Evolutionary conservation across 2,888 invertebrate species (phyloP), one percentile per base, ranked within the genome.

Genomic region (Habrosyne pyritoides): DNA sequence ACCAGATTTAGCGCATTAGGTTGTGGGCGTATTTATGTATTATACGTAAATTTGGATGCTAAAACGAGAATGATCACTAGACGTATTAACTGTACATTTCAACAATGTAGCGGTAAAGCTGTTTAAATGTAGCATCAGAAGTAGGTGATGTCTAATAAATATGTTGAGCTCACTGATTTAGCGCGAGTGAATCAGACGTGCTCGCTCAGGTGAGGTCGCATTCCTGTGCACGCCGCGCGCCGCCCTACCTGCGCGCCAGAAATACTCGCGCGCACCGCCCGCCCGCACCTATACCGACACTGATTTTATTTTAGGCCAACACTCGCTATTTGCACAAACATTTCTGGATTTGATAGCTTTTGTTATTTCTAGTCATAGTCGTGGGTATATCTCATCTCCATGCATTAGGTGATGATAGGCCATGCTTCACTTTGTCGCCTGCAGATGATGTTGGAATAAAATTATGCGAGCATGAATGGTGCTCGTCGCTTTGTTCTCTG

Each of bases 121-220:
- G 62, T 68, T 69, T 71, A 72, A 77, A 75, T 75, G 73, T 74
- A 68, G 71, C 72, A 73, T 73, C 69, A 69, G 67, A 78, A 71
- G 74, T 76, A 74, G 76, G 76, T 76, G 80, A 81, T 78, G 81
- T 80, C 72, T 80, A 79, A 83, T 81, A 81, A 80, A 81, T 79
- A 86, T 82, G 85, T 86, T 77, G 85, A 85, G 85, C 84, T 73
- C 69, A 86, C 88, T 87, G 84, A 89, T 87, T 87, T 91, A 91
- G 91, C 80, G 64, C 80, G 82, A 78, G 86, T 91, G 91, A 91
- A 85, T 91, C 91, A 91, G 86, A 79, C 79, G 77, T 66, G 79
- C 79, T 36, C 28, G 50, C 59, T 84, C 91, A 92, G 91, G 92
- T 92, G 91, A 91, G 91, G 88, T 88, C 92, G 89, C 82, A 92